Evolutionary conservation across 2,113 vertebrate species (phyloP).

Genomic region (Hucho hucho): DNA sequence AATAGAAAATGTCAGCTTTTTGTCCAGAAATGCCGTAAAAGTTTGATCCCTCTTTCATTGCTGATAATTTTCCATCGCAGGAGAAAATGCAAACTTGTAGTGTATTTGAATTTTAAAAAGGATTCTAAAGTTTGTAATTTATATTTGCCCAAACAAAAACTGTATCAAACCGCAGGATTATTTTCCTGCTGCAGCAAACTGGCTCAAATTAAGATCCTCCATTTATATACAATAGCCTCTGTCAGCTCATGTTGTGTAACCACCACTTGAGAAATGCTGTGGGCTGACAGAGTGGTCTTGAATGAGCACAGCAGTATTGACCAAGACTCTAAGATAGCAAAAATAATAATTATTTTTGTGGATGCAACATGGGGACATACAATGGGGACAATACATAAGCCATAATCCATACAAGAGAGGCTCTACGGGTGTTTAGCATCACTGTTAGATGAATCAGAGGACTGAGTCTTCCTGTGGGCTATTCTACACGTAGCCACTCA

Average conservation of each 20-base stretch:
- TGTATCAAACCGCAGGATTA: too few species aligned
- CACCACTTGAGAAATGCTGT: neutral
- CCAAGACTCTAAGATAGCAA: neutral
- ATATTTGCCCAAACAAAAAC: too few species aligned
- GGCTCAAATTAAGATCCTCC: too few species aligned
- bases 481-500: neutral
- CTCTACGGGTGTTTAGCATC: neutral
- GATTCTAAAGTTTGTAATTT: too few species aligned
- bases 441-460: neutral
- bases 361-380: neutral
- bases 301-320: neutral
- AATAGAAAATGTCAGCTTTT: too few species aligned
- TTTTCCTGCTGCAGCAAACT: too few species aligned
- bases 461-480: neutral
- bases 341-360: neutral
- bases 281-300: neutral
- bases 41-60: too few species aligned
- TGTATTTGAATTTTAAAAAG: too few species aligned
- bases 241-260: neutral
- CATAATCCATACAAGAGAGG: neutral
- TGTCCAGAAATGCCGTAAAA: too few species aligned
- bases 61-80: too few species aligned
- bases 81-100: too few species aligned
- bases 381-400: neutral
- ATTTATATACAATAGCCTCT: neutral